Evolutionary conservation across 2,888 invertebrate species (phyloP), one percentile per base, ranked within the genome.

Genomic region (Lysandra coridon): DNA sequence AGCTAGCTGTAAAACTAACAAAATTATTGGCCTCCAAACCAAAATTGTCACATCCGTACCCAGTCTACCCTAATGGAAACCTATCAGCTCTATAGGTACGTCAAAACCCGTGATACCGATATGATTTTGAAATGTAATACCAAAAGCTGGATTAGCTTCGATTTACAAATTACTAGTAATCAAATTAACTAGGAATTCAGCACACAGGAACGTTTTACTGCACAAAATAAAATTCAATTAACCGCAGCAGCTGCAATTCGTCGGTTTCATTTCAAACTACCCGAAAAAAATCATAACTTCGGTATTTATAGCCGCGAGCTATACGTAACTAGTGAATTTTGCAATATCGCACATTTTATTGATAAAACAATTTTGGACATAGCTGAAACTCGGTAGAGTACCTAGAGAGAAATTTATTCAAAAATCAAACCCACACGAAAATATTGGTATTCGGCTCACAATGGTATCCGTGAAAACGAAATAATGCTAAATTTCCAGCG

Each of bases 91-190:
- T 53, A 62, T 7, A 30, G 30, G 2, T 23, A 30, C 62, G 2
- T 23, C 62, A 30, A 30, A 23, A 62, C n/a, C 23, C 60, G 23
- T 23, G 23, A 23, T 23, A 23, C 23, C 23, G n/a, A 62, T 62
- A 7, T 64, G 30, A 64, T 30, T 64, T 23, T 30, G 12, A 33
- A 69, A 69, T 14, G 33, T 30, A 69, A 12, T 69, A 33, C 33
- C 64, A 69, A 69, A 69, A 14, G 12, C 64, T 69, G 64, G 64
- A 69, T 69, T 33, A 12, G 30, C 64, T 1, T 10, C 64, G 12
- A 69, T 69, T 69, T 37, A 37, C 14, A 14, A 69, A 33, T 69
- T 69, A 69, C 69, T 69, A 69, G 33, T 30, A 69, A 69, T 69
- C 4, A 10, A 69, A 69, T 33, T 37, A 69, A 5, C 69, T 6